Conservation (phyloP, 2,888 invertebrate species). For the Diplazon laetatorius region DNA sequence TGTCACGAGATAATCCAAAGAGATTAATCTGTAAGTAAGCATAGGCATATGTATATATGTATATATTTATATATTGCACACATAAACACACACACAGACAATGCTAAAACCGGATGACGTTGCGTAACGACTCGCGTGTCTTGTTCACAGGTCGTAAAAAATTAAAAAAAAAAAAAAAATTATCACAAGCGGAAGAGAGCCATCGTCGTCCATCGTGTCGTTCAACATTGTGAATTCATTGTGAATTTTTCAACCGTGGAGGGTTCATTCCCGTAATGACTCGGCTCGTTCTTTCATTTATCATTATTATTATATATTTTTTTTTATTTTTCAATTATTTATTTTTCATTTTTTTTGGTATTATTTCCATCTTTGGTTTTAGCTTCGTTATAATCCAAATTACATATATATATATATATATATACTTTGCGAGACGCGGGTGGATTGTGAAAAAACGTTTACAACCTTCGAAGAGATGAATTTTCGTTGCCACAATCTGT, state of each 20-base stretch:
- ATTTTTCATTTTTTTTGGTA: neutral
- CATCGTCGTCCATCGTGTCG: conserved; percentile 1
- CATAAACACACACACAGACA: conserved; percentile 3
- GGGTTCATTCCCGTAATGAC: neutral
- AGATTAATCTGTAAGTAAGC: neutral
- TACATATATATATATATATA: neutral
- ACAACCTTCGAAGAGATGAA: conserved; percentile 28
- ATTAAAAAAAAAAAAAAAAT: conserved; percentile 25
- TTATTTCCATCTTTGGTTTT: neutral
- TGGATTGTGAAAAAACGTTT: conserved; percentile 21
- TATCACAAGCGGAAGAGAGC: conserved; percentile 7
- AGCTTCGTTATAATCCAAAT: neutral
- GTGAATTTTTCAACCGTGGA: conserved; percentile 30
- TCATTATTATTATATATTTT: neutral
- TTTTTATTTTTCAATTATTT: neutral
- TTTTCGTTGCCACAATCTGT: conserved; percentile 33
- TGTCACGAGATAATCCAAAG: no score
- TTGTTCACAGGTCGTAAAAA: conserved; percentile 26
- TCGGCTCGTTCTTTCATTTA: conserved; percentile 8
- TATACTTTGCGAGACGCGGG: neutral
- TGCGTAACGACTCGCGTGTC: conserved; percentile 51
- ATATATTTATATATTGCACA: conserved; percentile 9
- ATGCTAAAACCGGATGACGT: conserved; percentile 56
- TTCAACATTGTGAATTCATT: conserved; percentile 37
- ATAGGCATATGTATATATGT: neutral